Evolutionary conservation across 2,888 invertebrate species (phyloP).

Genomic region (Patella caerulea): DNA sequence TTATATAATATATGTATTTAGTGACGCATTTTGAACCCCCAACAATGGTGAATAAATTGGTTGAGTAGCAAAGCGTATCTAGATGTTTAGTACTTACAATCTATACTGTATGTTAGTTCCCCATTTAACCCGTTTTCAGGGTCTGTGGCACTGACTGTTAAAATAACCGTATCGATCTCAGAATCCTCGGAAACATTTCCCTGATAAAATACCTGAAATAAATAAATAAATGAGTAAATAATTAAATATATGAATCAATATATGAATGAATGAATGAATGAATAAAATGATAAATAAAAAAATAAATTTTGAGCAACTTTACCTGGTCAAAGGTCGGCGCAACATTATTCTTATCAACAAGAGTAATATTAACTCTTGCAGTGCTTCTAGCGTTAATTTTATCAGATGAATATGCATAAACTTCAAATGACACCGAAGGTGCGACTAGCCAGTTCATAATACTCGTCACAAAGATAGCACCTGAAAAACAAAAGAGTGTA

Average conservation of each 20-base stretch:
- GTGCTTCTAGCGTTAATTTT: neutral
- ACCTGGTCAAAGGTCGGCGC: slow-evolving; percentile 18
- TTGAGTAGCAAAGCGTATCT: too few relatives aligned
- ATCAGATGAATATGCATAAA: slow-evolving; percentile 32
- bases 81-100: neutral
- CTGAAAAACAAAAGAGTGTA: neutral
- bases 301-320: too few relatives aligned
- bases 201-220: neutral
- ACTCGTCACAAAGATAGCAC: slow-evolving; percentile 26
- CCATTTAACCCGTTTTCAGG: neutral
- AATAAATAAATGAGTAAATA: neutral
- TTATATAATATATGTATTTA: too few relatives aligned
- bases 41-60: too few relatives aligned
- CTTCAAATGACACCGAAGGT: slow-evolving; percentile 28
- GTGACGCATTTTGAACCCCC: too few relatives aligned
- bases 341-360: slow-evolving; percentile 11
- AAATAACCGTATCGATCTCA: neutral
- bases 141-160: neutral
- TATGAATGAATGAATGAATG: too few relatives aligned
- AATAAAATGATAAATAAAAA: too few relatives aligned
- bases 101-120: neutral
- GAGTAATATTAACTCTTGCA: neutral
- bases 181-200: neutral
- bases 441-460: slow-evolving; percentile 36
- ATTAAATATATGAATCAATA: too few relatives aligned